Percentiles rank a stretch among this genome's conserved stretches.
phyloP scores from a whole-genome alignment of 1,140 invertebrate species.

The Philopotamus ludificatus region DNA sequence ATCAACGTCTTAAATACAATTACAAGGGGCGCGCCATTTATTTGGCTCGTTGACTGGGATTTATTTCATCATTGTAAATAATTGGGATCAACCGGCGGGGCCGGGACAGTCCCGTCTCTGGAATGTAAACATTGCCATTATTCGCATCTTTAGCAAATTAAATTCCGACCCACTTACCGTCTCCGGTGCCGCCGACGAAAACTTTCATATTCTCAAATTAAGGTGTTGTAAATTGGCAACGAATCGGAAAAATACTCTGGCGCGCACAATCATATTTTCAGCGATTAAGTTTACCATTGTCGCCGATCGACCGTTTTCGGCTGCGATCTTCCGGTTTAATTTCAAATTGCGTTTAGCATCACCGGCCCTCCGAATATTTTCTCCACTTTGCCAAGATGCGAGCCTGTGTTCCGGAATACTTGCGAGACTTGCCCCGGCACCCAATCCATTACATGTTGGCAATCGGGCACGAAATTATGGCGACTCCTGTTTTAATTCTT shows the following conservation, averaged over 20 bases:
- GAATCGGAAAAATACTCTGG: too few species aligned
- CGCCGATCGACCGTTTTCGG: too few species aligned
- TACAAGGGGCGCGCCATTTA: conserved; percentile 36
- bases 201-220: conserved; percentile 41
- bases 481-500: conserved; percentile 18
- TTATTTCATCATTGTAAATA: conserved; percentile 43
- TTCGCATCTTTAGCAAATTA: conserved; percentile 42
- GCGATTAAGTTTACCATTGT: too few species aligned
- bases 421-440: too few species aligned
- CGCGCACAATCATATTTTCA: too few species aligned
- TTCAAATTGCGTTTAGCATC: too few species aligned
- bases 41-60: conserved; percentile 41
- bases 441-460: too few species aligned
- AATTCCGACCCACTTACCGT: conserved; percentile 40
- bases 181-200: conserved; percentile 18
- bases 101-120: conserved; percentile 13
- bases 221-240: conserved; percentile 30
- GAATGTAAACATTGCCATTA: conserved; percentile 43
- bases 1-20: conserved; percentile 41
- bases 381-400: not conserved
- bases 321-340: too few species aligned
- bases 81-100: conserved; percentile 34
- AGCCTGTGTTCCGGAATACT: too few species aligned
- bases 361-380: too few species aligned
- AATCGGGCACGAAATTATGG: conserved; percentile 16